Percentiles rank a stretch among this genome's conserved stretches.
phyloP scores from a whole-genome alignment of 2,113 vertebrate genomes.

The Arizona elegans region DNA sequence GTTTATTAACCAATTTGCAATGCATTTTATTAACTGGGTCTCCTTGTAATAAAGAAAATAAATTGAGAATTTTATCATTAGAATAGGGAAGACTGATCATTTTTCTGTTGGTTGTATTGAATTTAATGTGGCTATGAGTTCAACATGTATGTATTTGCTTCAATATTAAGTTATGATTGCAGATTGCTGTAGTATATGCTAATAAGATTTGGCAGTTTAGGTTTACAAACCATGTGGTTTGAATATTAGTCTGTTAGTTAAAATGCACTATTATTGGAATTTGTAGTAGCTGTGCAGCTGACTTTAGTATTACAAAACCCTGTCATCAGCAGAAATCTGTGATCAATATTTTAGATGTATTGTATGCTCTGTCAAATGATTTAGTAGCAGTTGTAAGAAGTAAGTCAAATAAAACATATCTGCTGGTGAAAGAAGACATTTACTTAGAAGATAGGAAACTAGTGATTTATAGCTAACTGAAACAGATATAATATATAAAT shows the following conservation, averaged over 20 bases:
- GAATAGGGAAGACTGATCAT: background rate
- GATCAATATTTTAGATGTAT: constrained; percentile 55
- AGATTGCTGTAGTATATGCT: constrained; percentile 36
- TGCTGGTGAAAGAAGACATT: constrained; percentile 58
- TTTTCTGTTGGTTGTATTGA: background rate
- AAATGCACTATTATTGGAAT: constrained; percentile 47
- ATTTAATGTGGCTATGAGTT: background rate
- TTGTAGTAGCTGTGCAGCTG: constrained; percentile 30
- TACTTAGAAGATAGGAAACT: constrained; percentile 22
- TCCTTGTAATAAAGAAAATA: background rate
- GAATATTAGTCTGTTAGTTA: constrained; percentile 55
- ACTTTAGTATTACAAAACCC: constrained; percentile 60
- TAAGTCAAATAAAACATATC: constrained; percentile 40
- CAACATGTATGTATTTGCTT: constrained; percentile 8
- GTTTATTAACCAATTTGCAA: constrained; percentile 32
- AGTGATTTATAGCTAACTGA: constrained; percentile 57
- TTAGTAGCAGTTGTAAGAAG: constrained; percentile 24
- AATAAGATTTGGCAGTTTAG: constrained; percentile 37
- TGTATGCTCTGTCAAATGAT: constrained; percentile 43
- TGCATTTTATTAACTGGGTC: constrained; percentile 43
- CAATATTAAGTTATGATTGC: constrained; percentile 61
- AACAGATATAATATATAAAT: constrained; percentile 39
- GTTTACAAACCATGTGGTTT: constrained; percentile 51
- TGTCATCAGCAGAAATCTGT: constrained; percentile 69
- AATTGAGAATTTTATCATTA: background rate